Percentiles rank a stretch among this genome's conserved stretches.
phyloP scores from a whole-genome alignment of 2,888 invertebrate genomes.

The Fragum sueziense region DNA sequence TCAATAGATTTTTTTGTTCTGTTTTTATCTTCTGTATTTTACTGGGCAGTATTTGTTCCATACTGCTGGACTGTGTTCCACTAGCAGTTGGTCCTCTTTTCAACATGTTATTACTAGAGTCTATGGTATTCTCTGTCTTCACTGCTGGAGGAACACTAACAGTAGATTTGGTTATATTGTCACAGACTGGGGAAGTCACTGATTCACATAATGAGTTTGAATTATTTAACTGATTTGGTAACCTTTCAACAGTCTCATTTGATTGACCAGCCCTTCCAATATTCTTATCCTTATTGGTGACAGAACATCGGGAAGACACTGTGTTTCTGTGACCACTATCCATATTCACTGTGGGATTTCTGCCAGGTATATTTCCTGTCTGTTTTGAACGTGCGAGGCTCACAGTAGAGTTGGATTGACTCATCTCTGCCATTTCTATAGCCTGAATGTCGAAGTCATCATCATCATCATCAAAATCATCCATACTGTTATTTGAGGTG shows the following conservation, averaged over 20 bases:
- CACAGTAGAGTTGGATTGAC: neutral
- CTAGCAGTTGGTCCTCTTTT: neutral
- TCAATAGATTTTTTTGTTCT: neutral
- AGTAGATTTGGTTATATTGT: too few relatives aligned
- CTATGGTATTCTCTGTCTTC: neutral
- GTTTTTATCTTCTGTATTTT: constrained; percentile 19
- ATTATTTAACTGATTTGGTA: too few relatives aligned
- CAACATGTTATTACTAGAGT: neutral
- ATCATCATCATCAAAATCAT: constrained; percentile 21
- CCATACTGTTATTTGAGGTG: neutral
- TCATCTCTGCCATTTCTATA: neutral
- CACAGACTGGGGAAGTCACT: too few relatives aligned
- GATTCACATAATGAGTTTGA: too few relatives aligned
- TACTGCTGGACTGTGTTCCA: neutral
- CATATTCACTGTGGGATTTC: neutral
- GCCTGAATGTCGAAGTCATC: constrained; percentile 14
- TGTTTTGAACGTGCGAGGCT: too few relatives aligned
- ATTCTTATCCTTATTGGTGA: too few relatives aligned
- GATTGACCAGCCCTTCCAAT: too few relatives aligned
- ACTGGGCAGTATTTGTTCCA: neutral
- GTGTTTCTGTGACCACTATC: too few relatives aligned
- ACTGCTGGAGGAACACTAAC: neutral
- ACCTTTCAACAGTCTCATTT: too few relatives aligned
- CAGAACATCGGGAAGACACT: too few relatives aligned
- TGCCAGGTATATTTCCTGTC: neutral